Conservation (phyloP, 2,113 vertebrate genomes). For the Vulpes ferrilata region DNA sequence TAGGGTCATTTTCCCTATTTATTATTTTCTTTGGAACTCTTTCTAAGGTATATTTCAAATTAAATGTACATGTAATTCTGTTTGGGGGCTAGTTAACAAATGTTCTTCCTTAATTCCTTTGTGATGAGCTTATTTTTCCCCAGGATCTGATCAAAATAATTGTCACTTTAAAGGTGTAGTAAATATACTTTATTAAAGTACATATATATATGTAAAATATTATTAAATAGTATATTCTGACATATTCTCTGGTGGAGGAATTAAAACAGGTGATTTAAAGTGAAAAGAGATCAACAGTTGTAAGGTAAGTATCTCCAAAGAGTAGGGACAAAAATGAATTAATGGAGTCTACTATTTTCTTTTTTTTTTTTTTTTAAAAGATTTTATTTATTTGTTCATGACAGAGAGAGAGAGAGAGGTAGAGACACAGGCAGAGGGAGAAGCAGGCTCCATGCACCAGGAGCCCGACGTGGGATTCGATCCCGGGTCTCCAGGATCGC, state of each 20-base stretch:
- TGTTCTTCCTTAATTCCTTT: not conserved
- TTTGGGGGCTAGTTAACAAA: not conserved
- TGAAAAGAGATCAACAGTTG: not conserved
- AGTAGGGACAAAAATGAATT: not conserved
- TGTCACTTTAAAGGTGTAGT: not conserved
- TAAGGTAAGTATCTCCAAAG: not conserved
- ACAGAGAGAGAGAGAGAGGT: too few species aligned
- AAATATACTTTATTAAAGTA: not conserved
- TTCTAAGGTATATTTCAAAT: constrained; percentile 37
- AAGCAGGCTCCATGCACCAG: too few species aligned
- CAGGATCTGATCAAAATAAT: not conserved
- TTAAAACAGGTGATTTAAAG: not conserved
- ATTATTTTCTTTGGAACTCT: not conserved
- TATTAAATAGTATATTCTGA: not conserved
- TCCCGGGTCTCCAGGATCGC: too few species aligned
- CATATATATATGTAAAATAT: not conserved
- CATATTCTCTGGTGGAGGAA: not conserved
- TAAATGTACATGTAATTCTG: not conserved
- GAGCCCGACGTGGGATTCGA: too few species aligned
- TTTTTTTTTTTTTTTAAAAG: too few species aligned
- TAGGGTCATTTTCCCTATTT: not conserved
- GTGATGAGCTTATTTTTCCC: not conserved
- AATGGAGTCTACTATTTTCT: not conserved
- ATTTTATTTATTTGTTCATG: too few species aligned
- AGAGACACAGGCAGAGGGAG: too few species aligned